These are phyloP conservation scores for Augiades crinisus DNA, from an alignment of 2,888 invertebrate genomes.

Conservation along the genomic window DNA sequence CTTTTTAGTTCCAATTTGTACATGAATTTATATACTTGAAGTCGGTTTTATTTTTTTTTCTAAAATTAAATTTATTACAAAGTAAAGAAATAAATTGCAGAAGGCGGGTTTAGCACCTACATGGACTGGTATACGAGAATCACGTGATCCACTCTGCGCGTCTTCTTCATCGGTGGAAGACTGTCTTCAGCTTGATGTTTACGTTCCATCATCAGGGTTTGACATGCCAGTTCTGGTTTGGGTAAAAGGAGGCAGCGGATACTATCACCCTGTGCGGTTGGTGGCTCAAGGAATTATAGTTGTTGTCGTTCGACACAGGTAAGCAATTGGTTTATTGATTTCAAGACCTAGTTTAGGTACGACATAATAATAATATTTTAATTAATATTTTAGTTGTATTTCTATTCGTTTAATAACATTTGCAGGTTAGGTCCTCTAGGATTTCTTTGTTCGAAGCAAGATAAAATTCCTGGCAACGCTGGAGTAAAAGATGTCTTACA, in stretches of 20 bases:
- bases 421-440: constrained; percentile 60
- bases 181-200: constrained; percentile 85
- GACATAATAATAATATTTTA: no score
- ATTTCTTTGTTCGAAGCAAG: constrained; percentile 58
- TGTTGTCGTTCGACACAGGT: constrained; percentile 64
- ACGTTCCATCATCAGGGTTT: constrained; percentile 69
- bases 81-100: constrained; percentile 40
- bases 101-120: constrained; percentile 57
- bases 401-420: not conserved
- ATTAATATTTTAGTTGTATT: no score
- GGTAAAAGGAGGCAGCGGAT: constrained; percentile 53
- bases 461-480: constrained; percentile 63
- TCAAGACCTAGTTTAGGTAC: no score
- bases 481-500: constrained; percentile 62
- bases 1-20: no score
- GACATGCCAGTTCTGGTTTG: constrained; percentile 63
- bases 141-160: constrained; percentile 47
- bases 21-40: no score
- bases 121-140: constrained; percentile 53
- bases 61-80: no score
- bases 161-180: constrained; percentile 68
- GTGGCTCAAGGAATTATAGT: constrained; percentile 57
- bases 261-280: constrained; percentile 51
- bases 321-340: constrained; percentile 6
- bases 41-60: no score